Base-by-base conservation (phyloP, 2,888 invertebrate species). In the Leptarthrus brevirostris region DNA sequence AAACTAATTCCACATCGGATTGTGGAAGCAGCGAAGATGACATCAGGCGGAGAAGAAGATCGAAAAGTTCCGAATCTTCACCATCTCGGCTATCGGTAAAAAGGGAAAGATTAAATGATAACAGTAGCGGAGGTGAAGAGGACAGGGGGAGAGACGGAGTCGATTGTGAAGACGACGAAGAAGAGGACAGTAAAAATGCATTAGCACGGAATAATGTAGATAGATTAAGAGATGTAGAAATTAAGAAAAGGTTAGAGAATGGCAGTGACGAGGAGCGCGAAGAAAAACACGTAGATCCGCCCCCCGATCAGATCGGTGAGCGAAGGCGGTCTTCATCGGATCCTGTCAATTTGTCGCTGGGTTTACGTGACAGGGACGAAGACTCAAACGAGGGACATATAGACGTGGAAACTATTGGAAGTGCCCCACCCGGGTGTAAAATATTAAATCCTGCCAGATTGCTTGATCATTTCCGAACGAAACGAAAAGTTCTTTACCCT, bases 281-380 rank as follows among this genome's bases (percentile, higher is more conserved):
- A 76, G 85, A 86, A 36, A 81, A 81, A 78, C 77, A 81, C 76
- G 77, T 82, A 77, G 79, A 82, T 78, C 14, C 40, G 34, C 58
- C 40, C n/a, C 70, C 70, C 18, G 64, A 75, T 82, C 78, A 85
- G 82, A 76, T 82, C 81, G 87, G 89, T 40, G 88, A 88, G 66
- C 86, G 91, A 79, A 87, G 90, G 81, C 89, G 90, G 84, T 92
- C 90, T 84, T 93, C 92, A 64, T 91, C 93, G 1, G 93, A 93
- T 83, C 94, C 94, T 40, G 94, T 94, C 64, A 94, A 94, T 85
- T 87, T 94, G 79, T 93, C 91, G 26, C 81, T 91, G 74, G 88
- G 88, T 70, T 86, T 87, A 75, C 87, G 88, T 24, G 88, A 87
- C 78, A 87, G 88, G 78, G 88, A 89, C 78, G 88, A 88, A 82